Conservation (phyloP, 2,113 vertebrate genomes). For the Cichladusa arquata region DNA sequence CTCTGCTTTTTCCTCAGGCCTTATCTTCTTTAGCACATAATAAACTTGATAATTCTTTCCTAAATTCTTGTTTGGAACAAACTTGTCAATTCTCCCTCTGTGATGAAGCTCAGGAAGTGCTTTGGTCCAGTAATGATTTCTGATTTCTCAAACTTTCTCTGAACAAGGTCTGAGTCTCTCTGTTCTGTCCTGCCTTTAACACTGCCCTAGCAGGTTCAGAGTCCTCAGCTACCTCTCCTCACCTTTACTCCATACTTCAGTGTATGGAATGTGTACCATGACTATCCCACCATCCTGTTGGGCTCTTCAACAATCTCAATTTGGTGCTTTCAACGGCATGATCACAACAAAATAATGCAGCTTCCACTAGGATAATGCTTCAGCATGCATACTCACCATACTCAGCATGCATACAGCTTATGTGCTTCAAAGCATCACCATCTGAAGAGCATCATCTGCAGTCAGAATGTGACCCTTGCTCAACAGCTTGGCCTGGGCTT, state of each 20-base stretch:
- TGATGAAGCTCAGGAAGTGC: not conserved
- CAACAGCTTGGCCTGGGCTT: not conserved
- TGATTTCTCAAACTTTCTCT: not conserved
- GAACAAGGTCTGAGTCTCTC: not conserved
- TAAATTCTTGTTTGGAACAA: not conserved
- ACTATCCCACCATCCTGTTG: not conserved
- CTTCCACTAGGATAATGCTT: not conserved
- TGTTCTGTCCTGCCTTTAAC: not conserved
- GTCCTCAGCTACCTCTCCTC: not conserved
- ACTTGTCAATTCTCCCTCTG: not conserved
- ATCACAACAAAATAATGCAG: not conserved
- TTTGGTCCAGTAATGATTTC: not conserved
- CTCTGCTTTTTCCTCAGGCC: not conserved
- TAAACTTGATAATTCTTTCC: not conserved
- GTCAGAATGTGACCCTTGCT: not conserved
- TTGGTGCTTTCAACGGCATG: not conserved
- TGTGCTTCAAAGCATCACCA: not conserved
- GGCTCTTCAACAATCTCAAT: not conserved
- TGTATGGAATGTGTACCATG: fast-evolving
- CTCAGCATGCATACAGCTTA: not conserved
- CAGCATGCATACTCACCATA: too few relatives aligned
- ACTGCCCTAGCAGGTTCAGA: not conserved
- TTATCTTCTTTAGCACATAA: not conserved
- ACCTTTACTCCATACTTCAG: not conserved
- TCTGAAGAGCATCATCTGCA: not conserved